phyloP scores from a whole-genome alignment of 37 sponge, comb jelly and placozoan genomes.

The Oscarella lobularis region DNA sequence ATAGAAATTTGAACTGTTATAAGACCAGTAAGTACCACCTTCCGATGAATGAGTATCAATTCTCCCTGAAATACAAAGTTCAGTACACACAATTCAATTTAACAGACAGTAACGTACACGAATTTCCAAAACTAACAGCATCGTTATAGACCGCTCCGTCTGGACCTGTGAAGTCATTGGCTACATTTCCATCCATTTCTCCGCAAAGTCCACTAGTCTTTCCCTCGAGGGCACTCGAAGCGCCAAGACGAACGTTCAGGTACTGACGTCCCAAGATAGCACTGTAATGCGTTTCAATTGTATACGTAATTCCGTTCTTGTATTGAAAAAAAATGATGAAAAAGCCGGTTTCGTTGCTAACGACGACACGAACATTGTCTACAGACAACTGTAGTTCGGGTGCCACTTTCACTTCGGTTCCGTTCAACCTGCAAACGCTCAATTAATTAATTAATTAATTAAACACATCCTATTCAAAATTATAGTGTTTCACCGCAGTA shows the following conservation, averaged over 20 bases:
- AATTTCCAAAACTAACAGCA: too few species aligned
- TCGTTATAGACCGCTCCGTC: background rate
- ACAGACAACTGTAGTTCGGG: too few species aligned
- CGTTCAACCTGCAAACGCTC: too few species aligned
- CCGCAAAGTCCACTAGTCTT: background rate
- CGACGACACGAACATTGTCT: too few species aligned
- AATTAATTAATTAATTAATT: too few species aligned
- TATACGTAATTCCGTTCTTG: background rate
- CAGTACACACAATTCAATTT: too few species aligned
- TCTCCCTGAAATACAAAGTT: background rate
- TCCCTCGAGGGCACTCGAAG: background rate
- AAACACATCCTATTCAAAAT: too few species aligned
- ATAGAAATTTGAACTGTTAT: background rate
- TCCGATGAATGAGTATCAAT: background rate
- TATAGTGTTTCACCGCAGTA: too few species aligned
- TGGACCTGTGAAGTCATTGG: background rate
- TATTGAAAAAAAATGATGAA: background rate
- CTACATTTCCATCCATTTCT: background rate
- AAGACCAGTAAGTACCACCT: background rate
- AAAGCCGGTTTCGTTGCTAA: too few species aligned
- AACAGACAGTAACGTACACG: too few species aligned
- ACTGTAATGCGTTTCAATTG: background rate
- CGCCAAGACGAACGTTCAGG: background rate
- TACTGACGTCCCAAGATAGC: background rate
- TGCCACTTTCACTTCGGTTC: too few species aligned